Evolutionary conservation across 2,888 invertebrate species (phyloP), one percentile per base, ranked within the genome.

Genomic region (Serripes groenlandicus): DNA sequence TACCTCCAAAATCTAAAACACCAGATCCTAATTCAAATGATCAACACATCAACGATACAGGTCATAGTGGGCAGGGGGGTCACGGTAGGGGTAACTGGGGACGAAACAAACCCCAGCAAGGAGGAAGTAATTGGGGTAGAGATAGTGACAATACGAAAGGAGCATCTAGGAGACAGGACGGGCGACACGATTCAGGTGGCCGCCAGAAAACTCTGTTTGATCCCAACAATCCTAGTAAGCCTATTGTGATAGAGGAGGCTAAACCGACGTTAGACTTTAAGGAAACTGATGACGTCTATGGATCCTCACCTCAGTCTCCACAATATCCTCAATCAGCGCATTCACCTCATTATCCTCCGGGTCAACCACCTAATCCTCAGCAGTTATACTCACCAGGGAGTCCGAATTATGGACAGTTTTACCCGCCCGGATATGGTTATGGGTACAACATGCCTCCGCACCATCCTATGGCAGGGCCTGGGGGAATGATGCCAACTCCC

Each of bases 161-260:
- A 3, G 23, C 66, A 42, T 23, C 3, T 7, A 37, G 66, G 26
- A n/a, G 66, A 26, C 49, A 71, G 0, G 75, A 81, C 28, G 88
- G 81, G 7, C 56, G 85, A 52, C 85, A 86, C 52, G 72, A 80
- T 26, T 81, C 86, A 28, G 87, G 86, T 28, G 69, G 81, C 21
- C 83, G 88, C 18, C 91, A 91, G 75, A 90, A 90, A 52, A 90
- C 86, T 9, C 85, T 93, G 28, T 93, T 91, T 88, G 93, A 93
- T 80, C 93, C 93, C 18, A 93, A 92, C 60, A 93, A 93, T 83
- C 93, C 93, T 23, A 90, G 89, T 71, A 92, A 91, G 72, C 91
- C 92, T 11, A 92, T 92, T 64, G 78, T 91, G 26, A 90, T 93
- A 7, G 75, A 85, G 32, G 84, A 83, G 26, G 52, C 76, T 3